Evolutionary conservation across 2,797 vertebrate genomes (phyloP).

Genomic region (Balearica regulorum): DNA sequence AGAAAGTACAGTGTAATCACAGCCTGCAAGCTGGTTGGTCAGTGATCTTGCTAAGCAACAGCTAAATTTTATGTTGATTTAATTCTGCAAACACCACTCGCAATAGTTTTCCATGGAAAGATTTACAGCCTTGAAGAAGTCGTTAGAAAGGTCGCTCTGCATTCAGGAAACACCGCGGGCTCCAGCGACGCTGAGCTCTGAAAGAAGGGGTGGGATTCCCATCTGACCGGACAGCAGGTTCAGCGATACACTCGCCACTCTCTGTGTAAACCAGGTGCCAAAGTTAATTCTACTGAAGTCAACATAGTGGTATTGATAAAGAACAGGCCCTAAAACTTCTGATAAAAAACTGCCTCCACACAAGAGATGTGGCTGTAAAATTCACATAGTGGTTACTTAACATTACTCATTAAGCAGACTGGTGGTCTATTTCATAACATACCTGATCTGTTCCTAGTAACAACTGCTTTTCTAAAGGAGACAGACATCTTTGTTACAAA

Average conservation of each 20-base stretch:
- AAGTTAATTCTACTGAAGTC: not conserved
- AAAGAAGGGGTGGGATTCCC: not conserved
- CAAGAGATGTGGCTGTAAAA: not conserved
- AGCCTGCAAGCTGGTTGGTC: not conserved
- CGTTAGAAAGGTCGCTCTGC: not conserved
- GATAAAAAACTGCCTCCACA: not conserved
- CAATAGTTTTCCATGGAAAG: not conserved
- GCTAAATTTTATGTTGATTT: not conserved
- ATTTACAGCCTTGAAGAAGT: not conserved
- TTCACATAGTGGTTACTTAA: not conserved
- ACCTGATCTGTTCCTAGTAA: not conserved
- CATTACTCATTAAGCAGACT: not conserved
- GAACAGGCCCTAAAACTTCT: not conserved
- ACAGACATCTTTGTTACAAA: not conserved
- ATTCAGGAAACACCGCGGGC: not conserved
- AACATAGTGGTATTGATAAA: accelerated
- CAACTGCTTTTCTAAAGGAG: not conserved
- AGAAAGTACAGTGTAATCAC: not conserved
- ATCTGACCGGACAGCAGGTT: not conserved
- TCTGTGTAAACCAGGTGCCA: not conserved
- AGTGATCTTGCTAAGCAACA: not conserved
- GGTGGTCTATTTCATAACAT: not conserved
- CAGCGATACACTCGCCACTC: not conserved
- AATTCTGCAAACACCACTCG: not conserved
- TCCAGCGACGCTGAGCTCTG: not conserved